Base-by-base conservation (phyloP, 2,888 invertebrate genomes). In the Eledona agricola region DNA sequence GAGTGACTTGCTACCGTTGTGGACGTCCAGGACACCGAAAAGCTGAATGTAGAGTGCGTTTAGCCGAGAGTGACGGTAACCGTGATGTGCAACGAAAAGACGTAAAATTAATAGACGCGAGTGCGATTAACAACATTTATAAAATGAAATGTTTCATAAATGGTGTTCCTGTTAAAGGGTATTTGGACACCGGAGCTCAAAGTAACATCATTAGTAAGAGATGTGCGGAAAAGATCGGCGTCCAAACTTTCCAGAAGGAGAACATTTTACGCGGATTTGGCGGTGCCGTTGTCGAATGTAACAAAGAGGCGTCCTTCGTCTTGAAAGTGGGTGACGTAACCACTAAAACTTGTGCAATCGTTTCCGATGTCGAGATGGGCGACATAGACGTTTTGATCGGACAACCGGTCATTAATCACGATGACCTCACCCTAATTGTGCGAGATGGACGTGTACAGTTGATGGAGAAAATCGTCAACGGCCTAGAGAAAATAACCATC, bases 221-320 rank as follows among this genome's bases (percentile, higher is more conserved):
- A n/a, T n/a, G n/a, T n/a, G n/a, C n/a, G n/a, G 12, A 10, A 10
- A 31, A 12, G 31, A 13, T 12, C 12, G n/a, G 13, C n/a, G 10
- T 12, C 10, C 31, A 31, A 13, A 4, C 12, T 4, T 13, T 31
- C 11, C 3, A 5, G 4, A 26, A 26, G 7, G 7, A 26, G 4
- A 62, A 58, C 7, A 4, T 16, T 2, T 47, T 49, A 26, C 15
- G 3, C 2, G 50, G 16, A 2, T 50, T 50, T 12, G 50, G 43
- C 9, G 50, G 43, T 29, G 17, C 2, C 9, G 3, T 13, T 4
- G n/a, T 31, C 4, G 13, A 5, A 7, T 11, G 11, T n/a, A 11
- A 31, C 4, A 5, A 4, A 4, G 31, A 31, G 13, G 31, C 31
- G 4, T 4, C 3, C 9, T 31, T 31, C n/a, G 2, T 11, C 4